phyloP scores from a whole-genome alignment of 2,113 vertebrate genomes.

The Opisthocomus hoazin region DNA sequence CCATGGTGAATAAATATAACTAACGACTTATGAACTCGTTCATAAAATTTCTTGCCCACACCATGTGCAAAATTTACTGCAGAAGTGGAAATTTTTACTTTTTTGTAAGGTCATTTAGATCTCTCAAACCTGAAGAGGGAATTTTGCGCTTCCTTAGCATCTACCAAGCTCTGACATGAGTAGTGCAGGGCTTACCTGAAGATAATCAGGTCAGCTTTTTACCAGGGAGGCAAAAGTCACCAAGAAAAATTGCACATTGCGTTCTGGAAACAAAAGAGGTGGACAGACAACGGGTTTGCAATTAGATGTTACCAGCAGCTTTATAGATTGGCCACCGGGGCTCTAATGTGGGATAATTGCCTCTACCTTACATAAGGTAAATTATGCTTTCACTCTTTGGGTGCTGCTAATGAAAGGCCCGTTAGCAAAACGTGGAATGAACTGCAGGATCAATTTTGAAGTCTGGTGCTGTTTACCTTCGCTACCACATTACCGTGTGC shows the following conservation, averaged over 20 bases:
- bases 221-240: background rate
- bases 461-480: constrained; percentile 14
- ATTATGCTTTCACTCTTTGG: constrained; percentile 16
- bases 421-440: background rate
- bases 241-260: background rate
- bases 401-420: background rate
- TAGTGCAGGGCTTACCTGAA: background rate
- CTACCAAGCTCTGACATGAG: background rate
- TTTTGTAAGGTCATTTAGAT: background rate
- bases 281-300: background rate
- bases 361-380: constrained; percentile 32
- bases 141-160: background rate
- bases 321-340: background rate
- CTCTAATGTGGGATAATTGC: constrained; percentile 47
- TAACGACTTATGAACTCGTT: background rate
- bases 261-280: constrained; percentile 8
- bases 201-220: constrained; percentile 15
- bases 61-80: background rate
- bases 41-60: background rate
- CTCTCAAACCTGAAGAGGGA: background rate
- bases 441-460: constrained; percentile 9
- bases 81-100: background rate
- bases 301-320: background rate
- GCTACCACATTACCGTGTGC: background rate
- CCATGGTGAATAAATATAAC: background rate